Evolutionary conservation across 2,797 vertebrate genomes (phyloP), one percentile per base, ranked within the genome.

Genomic region (Mastacembelus armatus): DNA sequence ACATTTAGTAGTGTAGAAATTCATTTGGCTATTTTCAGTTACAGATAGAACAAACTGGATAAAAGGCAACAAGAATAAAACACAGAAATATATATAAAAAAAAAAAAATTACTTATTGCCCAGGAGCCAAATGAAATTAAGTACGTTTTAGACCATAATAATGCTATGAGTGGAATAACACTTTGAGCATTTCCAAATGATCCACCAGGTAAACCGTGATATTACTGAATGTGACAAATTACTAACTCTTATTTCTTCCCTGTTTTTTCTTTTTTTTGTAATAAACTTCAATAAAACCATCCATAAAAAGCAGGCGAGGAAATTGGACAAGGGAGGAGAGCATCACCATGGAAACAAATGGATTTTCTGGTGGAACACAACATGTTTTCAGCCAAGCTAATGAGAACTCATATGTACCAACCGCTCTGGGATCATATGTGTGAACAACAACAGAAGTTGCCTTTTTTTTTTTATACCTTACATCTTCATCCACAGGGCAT

Each of bases 261-360:
- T n/a, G n/a, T n/a, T n/a, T n/a, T n/a, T n/a, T n/a, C n/a, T n/a
- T n/a, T 62, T 43, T 59, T 32, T 68, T 84, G 78, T 54, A 81
- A 87, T 83, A 81, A 85, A 83, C 62, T 75, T 80, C 74, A 88
- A 90, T 88, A 86, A 88, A 86, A 54, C 74, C 65, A 84, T 85
- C 80, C 77, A 87, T 87, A 87, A 88, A 89, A 86, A 88, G 81
- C 77, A 72, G 78, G 51, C 63, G 62, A 82, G 83, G 66, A 89
- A 88, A 90, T 83, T 82, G 80, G 74, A 86, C 36, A 68, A 62
- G 63, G 64, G 60, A 80, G 54, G 72, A 68, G 26, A 69, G 66
- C 27, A 50, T 89, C 49, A 16, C 85, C 83, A 88, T 87, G 80
- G 88, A 80, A 89, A 89, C 80, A 85, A 90, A 90, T 84, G 43